These are phyloP conservation scores for Ceyx margarethae DNA, from an alignment of 2,113 vertebrate genomes.

Conservation along the genomic window DNA sequence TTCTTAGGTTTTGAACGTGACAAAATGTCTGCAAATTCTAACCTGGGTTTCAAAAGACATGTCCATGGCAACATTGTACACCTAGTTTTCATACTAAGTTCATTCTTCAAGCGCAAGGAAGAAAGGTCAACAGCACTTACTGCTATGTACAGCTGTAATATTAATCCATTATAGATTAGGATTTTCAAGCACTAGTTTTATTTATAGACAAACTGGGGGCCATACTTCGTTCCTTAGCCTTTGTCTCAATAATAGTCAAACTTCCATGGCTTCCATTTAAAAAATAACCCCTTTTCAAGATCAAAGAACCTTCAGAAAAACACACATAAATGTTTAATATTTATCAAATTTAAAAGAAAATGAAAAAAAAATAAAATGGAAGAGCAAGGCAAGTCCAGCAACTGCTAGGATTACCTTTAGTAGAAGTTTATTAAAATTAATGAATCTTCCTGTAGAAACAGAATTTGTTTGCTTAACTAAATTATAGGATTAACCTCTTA, in stretches of 20 bases:
- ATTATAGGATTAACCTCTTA: neutral
- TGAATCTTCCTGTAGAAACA: neutral
- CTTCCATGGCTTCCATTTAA: neutral
- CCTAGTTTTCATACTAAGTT: neutral
- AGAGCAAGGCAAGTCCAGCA: neutral
- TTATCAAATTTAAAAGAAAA: neutral
- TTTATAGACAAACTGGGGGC: neutral
- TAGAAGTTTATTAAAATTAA: neutral
- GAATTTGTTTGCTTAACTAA: neutral
- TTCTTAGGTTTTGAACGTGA: neutral
- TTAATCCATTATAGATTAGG: neutral
- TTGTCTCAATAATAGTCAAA: neutral
- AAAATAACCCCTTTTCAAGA: neutral
- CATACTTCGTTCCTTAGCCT: neutral
- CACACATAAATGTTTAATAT: neutral
- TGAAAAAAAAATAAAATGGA: neutral
- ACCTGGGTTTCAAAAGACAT: neutral
- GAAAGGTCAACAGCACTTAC: neutral
- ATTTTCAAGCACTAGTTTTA: neutral
- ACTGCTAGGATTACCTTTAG: neutral
- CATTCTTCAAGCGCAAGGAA: neutral
- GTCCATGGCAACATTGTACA: neutral
- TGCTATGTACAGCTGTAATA: neutral
- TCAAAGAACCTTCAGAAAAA: neutral
- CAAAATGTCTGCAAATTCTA: neutral